phyloP scores from a whole-genome alignment of 2,888 invertebrate genomes.

The Caenorhabditis zanzibari region DNA sequence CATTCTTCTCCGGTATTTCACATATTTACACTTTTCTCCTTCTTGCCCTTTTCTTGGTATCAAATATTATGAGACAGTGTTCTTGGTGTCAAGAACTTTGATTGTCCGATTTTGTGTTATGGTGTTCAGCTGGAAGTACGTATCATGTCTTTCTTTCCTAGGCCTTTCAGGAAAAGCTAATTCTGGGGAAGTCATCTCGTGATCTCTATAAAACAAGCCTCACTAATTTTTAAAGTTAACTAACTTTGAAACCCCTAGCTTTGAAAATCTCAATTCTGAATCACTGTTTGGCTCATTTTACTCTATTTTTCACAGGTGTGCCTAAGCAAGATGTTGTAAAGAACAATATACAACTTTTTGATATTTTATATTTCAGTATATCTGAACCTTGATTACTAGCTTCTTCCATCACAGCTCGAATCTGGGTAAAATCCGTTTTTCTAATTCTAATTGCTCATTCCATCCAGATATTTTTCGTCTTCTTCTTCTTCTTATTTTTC shows the following conservation, averaged over 20 bases:
- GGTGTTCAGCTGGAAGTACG: slow-evolving; percentile 22
- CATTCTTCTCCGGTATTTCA: slow-evolving; percentile 41
- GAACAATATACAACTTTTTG: background rate
- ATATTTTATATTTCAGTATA: too few species aligned
- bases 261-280: too few species aligned
- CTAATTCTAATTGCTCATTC: background rate
- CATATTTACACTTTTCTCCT: slow-evolving; percentile 28
- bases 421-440: too few species aligned
- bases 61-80: slow-evolving; percentile 1
- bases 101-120: slow-evolving; percentile 12
- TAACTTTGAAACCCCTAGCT: background rate
- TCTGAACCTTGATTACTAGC: background rate
- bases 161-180: too few species aligned
- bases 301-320: too few species aligned
- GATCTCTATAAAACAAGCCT: background rate
- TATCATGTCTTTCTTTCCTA: background rate
- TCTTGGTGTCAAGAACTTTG: slow-evolving; percentile 4
- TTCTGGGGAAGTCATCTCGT: too few species aligned
- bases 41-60: slow-evolving; percentile 25
- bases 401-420: background rate
- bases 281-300: too few species aligned
- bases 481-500: too few species aligned
- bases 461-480: background rate
- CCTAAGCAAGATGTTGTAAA: background rate
- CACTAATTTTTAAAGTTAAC: background rate